phyloP scores from a whole-genome alignment of 2,113 vertebrate genomes.

The Rhabdomys dilectus region DNA sequence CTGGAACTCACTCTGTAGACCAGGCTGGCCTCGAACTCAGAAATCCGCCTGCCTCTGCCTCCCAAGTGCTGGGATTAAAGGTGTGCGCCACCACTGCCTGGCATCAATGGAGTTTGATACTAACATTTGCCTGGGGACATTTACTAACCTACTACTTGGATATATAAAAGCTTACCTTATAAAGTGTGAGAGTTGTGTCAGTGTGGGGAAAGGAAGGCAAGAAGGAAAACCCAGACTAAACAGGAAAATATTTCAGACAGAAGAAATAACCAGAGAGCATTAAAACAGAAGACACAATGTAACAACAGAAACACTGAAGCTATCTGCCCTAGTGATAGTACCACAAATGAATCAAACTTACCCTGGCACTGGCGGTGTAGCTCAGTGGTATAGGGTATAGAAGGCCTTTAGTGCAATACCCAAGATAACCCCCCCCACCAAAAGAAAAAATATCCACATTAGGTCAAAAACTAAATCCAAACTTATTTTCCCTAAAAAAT shows the following conservation, averaged over 20 bases:
- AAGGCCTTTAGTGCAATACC: neutral
- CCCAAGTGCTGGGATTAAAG: too few species aligned
- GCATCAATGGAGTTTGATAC: neutral
- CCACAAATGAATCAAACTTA: neutral
- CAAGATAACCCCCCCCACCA: neutral
- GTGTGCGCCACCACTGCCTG: too few species aligned
- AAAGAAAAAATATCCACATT: neutral
- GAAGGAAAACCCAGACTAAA: neutral
- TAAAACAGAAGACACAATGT: neutral
- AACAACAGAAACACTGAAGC: neutral
- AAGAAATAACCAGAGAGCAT: conserved; percentile 10
- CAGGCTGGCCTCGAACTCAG: too few species aligned
- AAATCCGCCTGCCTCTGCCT: too few species aligned
- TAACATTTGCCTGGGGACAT: neutral
- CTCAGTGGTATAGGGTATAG: neutral
- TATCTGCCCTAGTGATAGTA: neutral
- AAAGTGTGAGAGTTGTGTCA: neutral
- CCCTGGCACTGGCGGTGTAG: too few species aligned
- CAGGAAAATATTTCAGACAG: conserved; percentile 7
- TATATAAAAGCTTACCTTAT: neutral
- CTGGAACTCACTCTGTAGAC: too few species aligned
- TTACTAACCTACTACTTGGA: conserved; percentile 5
- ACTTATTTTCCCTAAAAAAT: neutral
- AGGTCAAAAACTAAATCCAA: conserved; percentile 19
- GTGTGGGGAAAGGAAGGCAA: neutral